Evolutionary conservation across 2,888 invertebrate genomes (phyloP), one percentile per base, ranked within the genome.

Genomic region (Hypselothyrea guttata): DNA sequence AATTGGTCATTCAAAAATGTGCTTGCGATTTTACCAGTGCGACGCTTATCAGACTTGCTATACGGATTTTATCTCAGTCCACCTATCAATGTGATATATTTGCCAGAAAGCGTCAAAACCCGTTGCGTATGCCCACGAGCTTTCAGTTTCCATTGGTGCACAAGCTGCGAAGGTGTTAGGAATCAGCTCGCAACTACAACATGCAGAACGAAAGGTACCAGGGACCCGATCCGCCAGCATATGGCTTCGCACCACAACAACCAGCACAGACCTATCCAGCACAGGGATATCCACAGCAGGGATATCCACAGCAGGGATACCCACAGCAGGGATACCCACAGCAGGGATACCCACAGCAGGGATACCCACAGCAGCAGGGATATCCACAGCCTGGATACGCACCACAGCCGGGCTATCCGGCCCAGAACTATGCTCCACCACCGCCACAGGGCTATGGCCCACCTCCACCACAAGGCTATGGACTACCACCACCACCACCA

Each of bases 181-280:
- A 22, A 22, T 5, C 22, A 22, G 37, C 11, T 30, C 27, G n/a
- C 1, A 7, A 37, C 12, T n/a, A 7, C 27, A 41, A 22, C 38
- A 78, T 78, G 81, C 51, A 79, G 38, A 86, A 73, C 82, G 82
- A 77, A 1, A 86, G 57, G 33, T 51, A 45, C 54, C 7, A 42
- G 12, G 38, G 58, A 15, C 55, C 77, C 15, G 41, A 46, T 11
- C 18, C 55, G n/a, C 47, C 63, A 15, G 0, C 35, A 7, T 45
- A 54, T 54, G 62, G 58, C 3, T 81, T 52, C 30, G 16, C 60
- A 15, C 55, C 77, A 16, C 44, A 46, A 11, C 18, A 53, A 11
- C 47, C 63, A 15, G 0, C 35, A 7, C 42, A 54, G 5, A 22
- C 2, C 22, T 22, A 22, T 22, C 3, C 22, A 22, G 3, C 45